phyloP scores from a whole-genome alignment of 2,888 invertebrate genomes.

The Hyposoter didymator region DNA sequence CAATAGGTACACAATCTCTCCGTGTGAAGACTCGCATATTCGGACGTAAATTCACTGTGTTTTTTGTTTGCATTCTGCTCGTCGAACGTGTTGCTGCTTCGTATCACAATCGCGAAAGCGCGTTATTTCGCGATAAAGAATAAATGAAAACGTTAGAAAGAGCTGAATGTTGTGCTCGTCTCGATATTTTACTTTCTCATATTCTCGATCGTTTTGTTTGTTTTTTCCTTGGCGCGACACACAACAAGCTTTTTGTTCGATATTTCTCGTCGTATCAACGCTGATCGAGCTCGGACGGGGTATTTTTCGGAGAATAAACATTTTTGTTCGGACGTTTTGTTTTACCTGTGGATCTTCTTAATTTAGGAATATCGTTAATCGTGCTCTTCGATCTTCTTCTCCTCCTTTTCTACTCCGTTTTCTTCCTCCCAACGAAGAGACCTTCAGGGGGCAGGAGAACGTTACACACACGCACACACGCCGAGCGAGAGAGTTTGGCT shows the following conservation, averaged over 20 bases:
- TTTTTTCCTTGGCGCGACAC: slow-evolving; percentile 42
- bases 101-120: slow-evolving; percentile 61
- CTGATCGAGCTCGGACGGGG: slow-evolving; percentile 40
- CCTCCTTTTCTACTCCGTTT: slow-evolving; percentile 18
- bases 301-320: slow-evolving; percentile 53
- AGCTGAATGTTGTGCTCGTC: slow-evolving; percentile 50
- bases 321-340: slow-evolving; percentile 74
- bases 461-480: slow-evolving; percentile 8
- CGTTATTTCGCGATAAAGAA: slow-evolving; percentile 25
- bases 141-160: slow-evolving; percentile 18
- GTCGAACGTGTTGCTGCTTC: slow-evolving; percentile 54
- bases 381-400: slow-evolving; percentile 3
- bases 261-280: slow-evolving; percentile 22
- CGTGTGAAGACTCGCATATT: slow-evolving; percentile 67
- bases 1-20: slow-evolving; percentile 76
- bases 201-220: slow-evolving; percentile 54
- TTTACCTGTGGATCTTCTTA: slow-evolving; percentile 80
- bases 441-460: slow-evolving; percentile 9
- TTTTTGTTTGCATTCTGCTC: slow-evolving; percentile 63
- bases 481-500: background rate
- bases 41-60: slow-evolving; percentile 66
- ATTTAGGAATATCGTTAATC: slow-evolving; percentile 71
- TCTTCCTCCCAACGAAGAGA: slow-evolving; percentile 13
- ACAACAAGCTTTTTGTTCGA: slow-evolving; percentile 28
- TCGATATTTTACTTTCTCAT: slow-evolving; percentile 56